Conservation (phyloP, 2,888 invertebrate genomes). For the Venusia cambrica region DNA sequence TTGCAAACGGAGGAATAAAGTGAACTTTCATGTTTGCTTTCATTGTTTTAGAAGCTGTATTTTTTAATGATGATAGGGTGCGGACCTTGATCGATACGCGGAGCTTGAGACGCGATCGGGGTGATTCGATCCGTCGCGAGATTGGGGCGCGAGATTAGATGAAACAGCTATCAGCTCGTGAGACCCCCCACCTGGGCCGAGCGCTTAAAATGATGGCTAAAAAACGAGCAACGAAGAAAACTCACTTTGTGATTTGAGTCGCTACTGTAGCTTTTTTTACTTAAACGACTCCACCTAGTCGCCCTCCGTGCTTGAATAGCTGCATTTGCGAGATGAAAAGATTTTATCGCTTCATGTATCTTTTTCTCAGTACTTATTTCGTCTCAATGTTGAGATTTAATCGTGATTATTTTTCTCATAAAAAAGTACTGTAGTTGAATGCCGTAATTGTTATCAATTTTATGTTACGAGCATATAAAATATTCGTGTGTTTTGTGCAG, state of each 20-base stretch:
- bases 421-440: constrained; percentile 25
- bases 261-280: constrained; percentile 45
- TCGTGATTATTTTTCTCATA: constrained; percentile 29
- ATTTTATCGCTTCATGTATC: constrained; percentile 33
- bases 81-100: constrained; percentile 22
- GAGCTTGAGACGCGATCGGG: constrained; percentile 48
- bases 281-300: constrained; percentile 36
- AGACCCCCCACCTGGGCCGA: constrained; percentile 44
- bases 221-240: constrained; percentile 33
- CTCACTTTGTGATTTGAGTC: constrained; percentile 45
- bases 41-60: constrained; percentile 48
- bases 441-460: constrained; percentile 34
- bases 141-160: constrained; percentile 53
- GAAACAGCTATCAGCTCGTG: constrained; percentile 46
- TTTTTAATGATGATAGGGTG: constrained; percentile 34
- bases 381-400: constrained; percentile 26
- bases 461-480: constrained; percentile 29
- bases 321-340: constrained; percentile 35
- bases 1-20: constrained; percentile 60
- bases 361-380: constrained; percentile 31
- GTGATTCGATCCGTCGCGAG: constrained; percentile 53
- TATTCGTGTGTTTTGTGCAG: constrained; percentile 31
- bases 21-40: constrained; percentile 52
- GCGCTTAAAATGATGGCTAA: constrained; percentile 38
- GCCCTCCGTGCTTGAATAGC: constrained; percentile 32